These are phyloP conservation scores for Terrapene triunguis DNA, from an alignment of 2,113 vertebrate genomes.

Conservation along the genomic window DNA sequence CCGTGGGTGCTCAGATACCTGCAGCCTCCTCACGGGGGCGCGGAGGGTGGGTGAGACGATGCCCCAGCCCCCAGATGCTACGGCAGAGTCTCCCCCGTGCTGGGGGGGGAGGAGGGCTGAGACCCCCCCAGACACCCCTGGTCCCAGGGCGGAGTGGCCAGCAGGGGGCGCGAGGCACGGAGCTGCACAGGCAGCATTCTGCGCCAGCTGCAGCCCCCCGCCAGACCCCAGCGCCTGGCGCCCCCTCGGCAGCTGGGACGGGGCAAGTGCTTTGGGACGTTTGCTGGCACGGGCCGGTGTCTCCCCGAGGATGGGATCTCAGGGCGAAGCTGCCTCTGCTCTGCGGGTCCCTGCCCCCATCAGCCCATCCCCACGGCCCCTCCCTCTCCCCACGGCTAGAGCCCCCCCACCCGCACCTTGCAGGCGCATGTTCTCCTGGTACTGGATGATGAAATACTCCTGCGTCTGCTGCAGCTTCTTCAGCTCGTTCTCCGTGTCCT, in stretches of 20 bases:
- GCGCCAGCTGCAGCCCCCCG: background rate
- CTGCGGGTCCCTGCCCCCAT: background rate
- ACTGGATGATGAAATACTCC: constrained; percentile 99
- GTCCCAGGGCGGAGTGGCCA: background rate
- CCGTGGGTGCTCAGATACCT: background rate
- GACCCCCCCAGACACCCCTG: no score
- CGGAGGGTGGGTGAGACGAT: background rate
- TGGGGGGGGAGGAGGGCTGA: no score
- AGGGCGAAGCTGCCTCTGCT: background rate
- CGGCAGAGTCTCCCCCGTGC: background rate
- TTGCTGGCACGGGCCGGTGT: background rate
- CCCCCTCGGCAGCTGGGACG: background rate
- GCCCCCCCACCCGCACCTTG: constrained; percentile 71
- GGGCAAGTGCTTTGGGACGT: no score
- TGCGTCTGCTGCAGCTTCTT: constrained; percentile 97
- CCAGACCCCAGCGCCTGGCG: background rate
- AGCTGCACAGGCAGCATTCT: background rate
- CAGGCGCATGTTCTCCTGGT: constrained; percentile 95
- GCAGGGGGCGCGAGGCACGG: no score
- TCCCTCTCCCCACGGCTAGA: no score
- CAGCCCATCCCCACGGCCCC: background rate
- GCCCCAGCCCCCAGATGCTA: background rate
- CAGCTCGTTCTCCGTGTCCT: constrained; percentile 94
- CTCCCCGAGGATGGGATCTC: background rate
- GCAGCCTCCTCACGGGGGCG: background rate